Conservation (phyloP, 2,797 vertebrate species). For the Phaenicophaeus curvirostris region DNA sequence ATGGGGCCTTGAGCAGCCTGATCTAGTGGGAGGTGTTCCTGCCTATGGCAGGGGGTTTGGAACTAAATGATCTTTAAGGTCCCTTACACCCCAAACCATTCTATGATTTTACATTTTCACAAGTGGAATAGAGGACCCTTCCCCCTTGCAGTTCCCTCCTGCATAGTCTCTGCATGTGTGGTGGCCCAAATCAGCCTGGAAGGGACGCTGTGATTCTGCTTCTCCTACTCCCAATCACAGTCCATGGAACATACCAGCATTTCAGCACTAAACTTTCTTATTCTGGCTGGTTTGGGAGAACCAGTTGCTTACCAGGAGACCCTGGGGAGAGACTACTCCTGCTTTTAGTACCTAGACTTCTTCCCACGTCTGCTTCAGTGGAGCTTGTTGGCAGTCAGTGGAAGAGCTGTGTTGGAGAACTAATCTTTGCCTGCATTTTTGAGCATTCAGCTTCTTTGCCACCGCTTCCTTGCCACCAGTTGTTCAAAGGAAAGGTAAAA, state of each 20-base stretch:
- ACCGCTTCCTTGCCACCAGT: neutral
- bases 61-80: no score
- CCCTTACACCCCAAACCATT: no score
- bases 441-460: neutral
- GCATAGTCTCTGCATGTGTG: neutral
- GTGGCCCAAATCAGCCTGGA: neutral
- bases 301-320: neutral
- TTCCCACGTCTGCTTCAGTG: neutral
- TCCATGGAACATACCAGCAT: neutral
- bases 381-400: neutral
- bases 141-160: neutral
- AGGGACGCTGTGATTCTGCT: accelerated
- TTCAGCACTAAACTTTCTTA: neutral
- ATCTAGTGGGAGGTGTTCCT: no score
- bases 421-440: accelerated
- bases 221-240: neutral
- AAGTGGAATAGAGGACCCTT: neutral
- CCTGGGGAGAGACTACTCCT: neutral
- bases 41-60: no score
- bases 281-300: neutral
- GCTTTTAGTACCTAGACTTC: neutral
- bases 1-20: no score
- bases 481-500: constrained; percentile 9
- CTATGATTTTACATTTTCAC: neutral
- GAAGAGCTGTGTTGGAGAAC: neutral